Percentiles rank a stretch among this genome's conserved stretches.
phyloP scores from a whole-genome alignment of 2,888 invertebrate species.

The Sesia apiformis region DNA sequence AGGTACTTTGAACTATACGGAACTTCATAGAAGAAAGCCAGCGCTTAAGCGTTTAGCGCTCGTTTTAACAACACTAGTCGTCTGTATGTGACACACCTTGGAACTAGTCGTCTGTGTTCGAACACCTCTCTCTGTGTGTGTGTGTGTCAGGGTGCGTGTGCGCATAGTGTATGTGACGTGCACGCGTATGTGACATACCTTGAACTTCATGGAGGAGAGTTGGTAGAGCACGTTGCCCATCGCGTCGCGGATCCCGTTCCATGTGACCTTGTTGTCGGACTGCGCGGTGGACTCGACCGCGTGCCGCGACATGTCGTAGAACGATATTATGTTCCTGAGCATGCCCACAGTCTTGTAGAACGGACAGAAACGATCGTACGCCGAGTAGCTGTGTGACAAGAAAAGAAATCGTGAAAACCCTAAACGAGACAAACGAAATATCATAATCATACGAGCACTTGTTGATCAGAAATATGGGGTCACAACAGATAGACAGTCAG shows the following conservation, averaged over 20 bases:
- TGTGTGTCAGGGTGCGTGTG: too few species aligned
- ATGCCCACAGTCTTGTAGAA: constrained; percentile 99
- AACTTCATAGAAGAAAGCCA: too few species aligned
- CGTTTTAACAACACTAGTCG: too few species aligned
- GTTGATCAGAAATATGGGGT: neutral
- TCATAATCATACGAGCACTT: too few species aligned
- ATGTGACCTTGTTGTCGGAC: constrained; percentile 97
- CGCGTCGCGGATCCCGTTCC: constrained; percentile 97
- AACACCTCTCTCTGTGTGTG: too few species aligned
- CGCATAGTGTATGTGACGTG: too few species aligned
- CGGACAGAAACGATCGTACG: constrained; percentile 98
- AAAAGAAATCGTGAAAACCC: neutral
- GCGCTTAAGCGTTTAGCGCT: too few species aligned
- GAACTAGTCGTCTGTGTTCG: too few species aligned
- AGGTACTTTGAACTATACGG: too few species aligned
- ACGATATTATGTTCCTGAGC: constrained; percentile 97
- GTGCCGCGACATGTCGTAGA: constrained; percentile 98
- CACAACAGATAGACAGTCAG: neutral
- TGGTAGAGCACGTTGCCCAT: constrained; percentile 98
- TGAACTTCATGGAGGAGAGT: constrained; percentile 99
- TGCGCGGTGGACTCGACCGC: constrained; percentile 98
- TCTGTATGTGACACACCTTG: too few species aligned
- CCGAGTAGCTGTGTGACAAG: constrained; percentile 78
- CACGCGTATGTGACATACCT: constrained; percentile 76
- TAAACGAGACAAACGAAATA: too few species aligned